Conservation (phyloP, 2,797 vertebrate species). For the Gallinago nigripennis region DNA sequence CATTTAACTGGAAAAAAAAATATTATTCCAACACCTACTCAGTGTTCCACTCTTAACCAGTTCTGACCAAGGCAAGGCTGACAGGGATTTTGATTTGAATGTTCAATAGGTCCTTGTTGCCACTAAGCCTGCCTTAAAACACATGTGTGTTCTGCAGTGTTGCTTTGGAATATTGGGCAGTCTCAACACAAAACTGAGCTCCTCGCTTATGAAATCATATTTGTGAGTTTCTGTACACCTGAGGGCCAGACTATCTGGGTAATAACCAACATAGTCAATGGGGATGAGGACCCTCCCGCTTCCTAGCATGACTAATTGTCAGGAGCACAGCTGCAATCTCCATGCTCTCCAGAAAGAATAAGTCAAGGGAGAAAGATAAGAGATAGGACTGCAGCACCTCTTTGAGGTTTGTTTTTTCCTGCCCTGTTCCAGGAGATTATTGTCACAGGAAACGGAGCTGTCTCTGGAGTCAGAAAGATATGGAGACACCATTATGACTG, state of each 20-base stretch:
- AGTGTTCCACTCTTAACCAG: background rate
- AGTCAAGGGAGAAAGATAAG: background rate
- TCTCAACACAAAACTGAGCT: background rate
- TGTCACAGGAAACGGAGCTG: constrained; percentile 19
- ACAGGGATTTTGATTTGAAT: background rate
- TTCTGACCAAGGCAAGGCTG: background rate
- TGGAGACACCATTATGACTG: background rate
- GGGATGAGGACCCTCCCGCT: background rate
- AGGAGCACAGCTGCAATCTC: background rate
- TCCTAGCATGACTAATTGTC: background rate
- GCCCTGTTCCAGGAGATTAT: constrained; percentile 2
- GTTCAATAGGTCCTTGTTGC: background rate
- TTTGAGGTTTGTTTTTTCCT: constrained; percentile 16
- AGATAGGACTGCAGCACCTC: background rate
- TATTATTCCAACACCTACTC: background rate
- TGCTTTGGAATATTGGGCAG: background rate
- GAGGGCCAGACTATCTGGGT: background rate
- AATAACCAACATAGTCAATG: background rate
- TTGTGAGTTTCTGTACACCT: background rate
- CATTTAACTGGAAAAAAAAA: background rate
- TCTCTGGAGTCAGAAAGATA: constrained; percentile 4
- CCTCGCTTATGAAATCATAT: fast-evolving
- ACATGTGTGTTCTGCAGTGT: fast-evolving
- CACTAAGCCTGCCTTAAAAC: background rate
- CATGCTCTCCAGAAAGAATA: background rate